These are phyloP conservation scores for Stenotaenia linearis DNA, from an alignment of 2,888 invertebrate species.

Conservation along the genomic window DNA sequence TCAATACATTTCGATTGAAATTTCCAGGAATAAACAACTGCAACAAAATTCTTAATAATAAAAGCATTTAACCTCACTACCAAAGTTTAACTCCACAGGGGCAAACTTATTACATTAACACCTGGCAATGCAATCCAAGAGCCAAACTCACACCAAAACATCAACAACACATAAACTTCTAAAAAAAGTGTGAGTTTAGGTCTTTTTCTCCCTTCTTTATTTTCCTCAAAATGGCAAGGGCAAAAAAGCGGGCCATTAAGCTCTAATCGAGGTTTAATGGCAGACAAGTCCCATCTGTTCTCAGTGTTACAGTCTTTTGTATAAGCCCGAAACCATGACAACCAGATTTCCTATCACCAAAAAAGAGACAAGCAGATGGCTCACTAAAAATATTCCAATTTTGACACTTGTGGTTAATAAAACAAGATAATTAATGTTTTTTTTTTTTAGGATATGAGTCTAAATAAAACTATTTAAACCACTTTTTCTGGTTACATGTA, in stretches of 20 bases:
- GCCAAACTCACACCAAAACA: not conserved
- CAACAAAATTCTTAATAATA: too few relatives aligned
- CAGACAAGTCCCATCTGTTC: constrained; percentile 4
- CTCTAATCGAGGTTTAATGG: not conserved
- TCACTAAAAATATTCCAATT: not conserved
- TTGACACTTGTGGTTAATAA: not conserved
- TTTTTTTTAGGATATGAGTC: not conserved
- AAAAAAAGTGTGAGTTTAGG: not conserved
- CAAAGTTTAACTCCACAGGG: too few relatives aligned
- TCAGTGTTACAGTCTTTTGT: not conserved
- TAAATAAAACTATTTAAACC: not conserved
- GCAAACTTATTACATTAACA: too few relatives aligned
- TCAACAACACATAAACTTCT: not conserved
- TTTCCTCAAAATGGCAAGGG: not conserved
- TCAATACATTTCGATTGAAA: too few relatives aligned
- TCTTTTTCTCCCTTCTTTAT: not conserved
- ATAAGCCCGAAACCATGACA: not conserved
- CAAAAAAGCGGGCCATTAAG: not conserved
- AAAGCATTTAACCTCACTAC: too few relatives aligned
- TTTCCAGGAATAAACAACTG: too few relatives aligned
- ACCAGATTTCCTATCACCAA: not conserved
- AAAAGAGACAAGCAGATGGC: not conserved
- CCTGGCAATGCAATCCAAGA: not conserved
- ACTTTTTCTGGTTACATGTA: not conserved
- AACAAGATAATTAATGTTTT: not conserved